Conservation (phyloP, 2,888 invertebrate species). For the Aphidius colemani region DNA sequence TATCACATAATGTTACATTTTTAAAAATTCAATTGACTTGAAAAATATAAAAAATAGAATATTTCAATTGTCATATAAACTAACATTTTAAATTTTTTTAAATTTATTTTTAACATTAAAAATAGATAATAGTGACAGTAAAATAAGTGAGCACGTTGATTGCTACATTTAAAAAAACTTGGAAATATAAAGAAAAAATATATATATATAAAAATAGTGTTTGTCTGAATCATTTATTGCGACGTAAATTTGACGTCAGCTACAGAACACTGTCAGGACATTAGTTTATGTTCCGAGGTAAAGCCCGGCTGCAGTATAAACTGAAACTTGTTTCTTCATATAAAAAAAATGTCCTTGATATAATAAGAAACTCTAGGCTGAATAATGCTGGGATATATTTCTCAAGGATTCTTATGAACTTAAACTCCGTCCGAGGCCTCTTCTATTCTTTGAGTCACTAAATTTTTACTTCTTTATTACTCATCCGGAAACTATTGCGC, state of each 20-base stretch:
- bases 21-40: too few relatives aligned
- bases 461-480: conserved; percentile 10
- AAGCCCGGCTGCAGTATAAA: background rate
- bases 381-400: conserved; percentile 49
- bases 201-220: too few relatives aligned
- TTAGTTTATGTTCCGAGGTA: conserved; percentile 10
- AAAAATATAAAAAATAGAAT: too few relatives aligned
- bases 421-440: conserved; percentile 7
- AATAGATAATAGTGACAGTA: too few relatives aligned
- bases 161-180: too few relatives aligned
- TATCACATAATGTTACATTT: too few relatives aligned
- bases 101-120: too few relatives aligned
- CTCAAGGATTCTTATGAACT: conserved; percentile 31
- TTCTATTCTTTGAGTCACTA: background rate
- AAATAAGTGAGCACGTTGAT: too few relatives aligned
- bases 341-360: conserved; percentile 46
- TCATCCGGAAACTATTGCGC: conserved; percentile 7
- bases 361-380: conserved; percentile 52
- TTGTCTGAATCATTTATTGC: too few relatives aligned
- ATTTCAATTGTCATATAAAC: too few relatives aligned
- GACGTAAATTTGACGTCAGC: background rate
- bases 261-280: background rate
- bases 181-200: too few relatives aligned
- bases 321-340: conserved; percentile 33
- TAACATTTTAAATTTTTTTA: too few relatives aligned